Base-by-base conservation (phyloP, 2,888 invertebrate genomes). In the Phrixothrix hirtus region DNA sequence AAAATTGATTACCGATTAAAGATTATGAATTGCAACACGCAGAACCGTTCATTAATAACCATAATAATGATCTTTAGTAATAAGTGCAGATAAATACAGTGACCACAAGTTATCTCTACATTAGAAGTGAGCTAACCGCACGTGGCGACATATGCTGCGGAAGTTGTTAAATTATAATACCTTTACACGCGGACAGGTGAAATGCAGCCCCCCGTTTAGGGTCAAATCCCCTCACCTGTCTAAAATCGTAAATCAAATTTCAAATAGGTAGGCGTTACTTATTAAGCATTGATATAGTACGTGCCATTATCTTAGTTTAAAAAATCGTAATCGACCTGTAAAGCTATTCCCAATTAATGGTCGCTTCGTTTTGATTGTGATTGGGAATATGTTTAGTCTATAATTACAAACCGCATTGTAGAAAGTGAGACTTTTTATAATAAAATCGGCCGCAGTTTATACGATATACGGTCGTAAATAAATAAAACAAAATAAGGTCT, bases 191-290 rank as follows among this genome's bases (percentile, higher is more conserved):
- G 53, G 60, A 61, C 61, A 61, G 61, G 61, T 60, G 61, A 51
- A 57, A 46, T 56, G 38, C 48, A 49, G 47, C 55, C 52, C 54
- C 58, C 39, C 49, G 29, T 51, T 56, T 53, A 43, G 46, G 58
- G 56, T 56, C 51, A 55, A 53, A 58, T 55, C 47, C 55, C 59
- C 58, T 62, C 65, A 64, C 65, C 64, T 64, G 65, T 64, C 55
- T 47, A 49, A 62, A 61, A 60, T 65, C 66, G 62, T 69, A 69
- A 69, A 69, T 69, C 69, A 69, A 68, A 68, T 67, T 67, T 59
- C 67, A 69, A 69, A 69, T 69, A 68, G 69, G 68, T 68, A 67
- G 69, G 69, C 69, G 69, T 68, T 67, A 67, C 69, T 64, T 67
- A 66, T 66, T 69, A 67, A 64, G 60, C 43, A 32, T 48, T 44